Conservation (phyloP, 2,113 vertebrate species). For the Columbina picui region DNA sequence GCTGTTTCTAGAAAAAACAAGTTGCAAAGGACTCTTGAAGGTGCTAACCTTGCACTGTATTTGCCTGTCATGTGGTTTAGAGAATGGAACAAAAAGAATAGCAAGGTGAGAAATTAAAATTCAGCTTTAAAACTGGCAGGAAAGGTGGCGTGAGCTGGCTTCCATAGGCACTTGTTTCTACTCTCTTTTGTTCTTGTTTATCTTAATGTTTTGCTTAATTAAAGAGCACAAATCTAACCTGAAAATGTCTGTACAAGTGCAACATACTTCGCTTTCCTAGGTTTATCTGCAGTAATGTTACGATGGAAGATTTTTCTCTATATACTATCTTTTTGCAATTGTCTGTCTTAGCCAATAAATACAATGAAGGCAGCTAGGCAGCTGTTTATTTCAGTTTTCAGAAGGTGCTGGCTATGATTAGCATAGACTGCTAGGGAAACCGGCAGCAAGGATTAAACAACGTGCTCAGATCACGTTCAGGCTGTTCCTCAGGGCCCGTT, state of each 20-base stretch:
- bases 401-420: not conserved
- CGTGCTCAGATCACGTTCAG: not conserved
- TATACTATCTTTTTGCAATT: not conserved
- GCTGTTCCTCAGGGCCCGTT: not conserved
- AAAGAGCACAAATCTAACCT: not conserved
- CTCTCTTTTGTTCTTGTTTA: not conserved
- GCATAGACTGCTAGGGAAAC: not conserved
- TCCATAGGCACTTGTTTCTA: not conserved
- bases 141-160: not conserved
- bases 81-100: not conserved
- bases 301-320: not conserved
- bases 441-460: not conserved
- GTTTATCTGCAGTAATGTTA: not conserved
- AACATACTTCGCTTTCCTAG: not conserved
- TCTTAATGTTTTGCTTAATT: constrained; percentile 1
- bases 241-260: not conserved
- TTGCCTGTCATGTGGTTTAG: not conserved
- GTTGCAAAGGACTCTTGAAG: constrained; percentile 1
- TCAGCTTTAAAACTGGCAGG: not conserved
- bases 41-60: not conserved
- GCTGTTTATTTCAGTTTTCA: not conserved
- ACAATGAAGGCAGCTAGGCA: not conserved
- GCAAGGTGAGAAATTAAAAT: not conserved
- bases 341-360: not conserved
- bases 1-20: not conserved